Percentiles rank a stretch among this genome's conserved stretches.
These are phyloP conservation scores for Wiebesia pumilae DNA, from an alignment of 1,140 invertebrate species.

Conservation along the genomic window DNA sequence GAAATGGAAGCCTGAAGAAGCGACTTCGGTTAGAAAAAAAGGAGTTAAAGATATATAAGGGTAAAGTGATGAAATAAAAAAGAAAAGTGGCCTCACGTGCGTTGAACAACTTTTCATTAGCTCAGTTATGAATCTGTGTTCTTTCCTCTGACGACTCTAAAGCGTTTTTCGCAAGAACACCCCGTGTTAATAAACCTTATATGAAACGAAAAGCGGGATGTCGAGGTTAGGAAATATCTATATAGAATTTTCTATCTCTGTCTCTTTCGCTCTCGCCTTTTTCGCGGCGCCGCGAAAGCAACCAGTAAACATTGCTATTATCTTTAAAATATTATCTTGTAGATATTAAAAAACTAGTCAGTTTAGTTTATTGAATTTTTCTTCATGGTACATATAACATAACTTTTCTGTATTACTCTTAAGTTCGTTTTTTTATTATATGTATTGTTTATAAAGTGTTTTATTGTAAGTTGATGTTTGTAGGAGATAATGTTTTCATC, in stretches of 20 bases:
- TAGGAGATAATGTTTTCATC: not conserved
- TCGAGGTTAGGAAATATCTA: conserved; percentile 28
- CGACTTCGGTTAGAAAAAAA: conserved; percentile 30
- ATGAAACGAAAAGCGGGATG: conserved; percentile 24
- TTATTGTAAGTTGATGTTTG: not conserved
- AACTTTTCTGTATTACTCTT: not conserved
- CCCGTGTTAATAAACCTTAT: conserved; percentile 16
- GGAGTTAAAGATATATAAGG: not conserved
- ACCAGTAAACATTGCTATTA: conserved; percentile 39
- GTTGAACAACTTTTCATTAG: not conserved
- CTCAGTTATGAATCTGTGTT: not conserved
- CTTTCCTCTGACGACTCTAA: not conserved
- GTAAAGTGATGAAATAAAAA: conserved; percentile 22
- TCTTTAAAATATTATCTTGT: conserved; percentile 14
- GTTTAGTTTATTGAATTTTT: not conserved
- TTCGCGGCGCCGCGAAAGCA: conserved; percentile 11
- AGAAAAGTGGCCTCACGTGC: conserved; percentile 2
- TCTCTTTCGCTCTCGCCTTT: conserved; percentile 10
- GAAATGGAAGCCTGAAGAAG: conserved; percentile 40
- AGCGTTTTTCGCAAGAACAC: conserved; percentile 5
- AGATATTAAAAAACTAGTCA: conserved; percentile 1
- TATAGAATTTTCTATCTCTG: conserved; percentile 26
- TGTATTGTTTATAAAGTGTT: too few relatives aligned
- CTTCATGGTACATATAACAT: not conserved
- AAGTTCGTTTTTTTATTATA: not conserved